These are phyloP conservation scores for Scytalopus superciliaris DNA, from an alignment of 2,113 vertebrate species.

Conservation along the genomic window DNA sequence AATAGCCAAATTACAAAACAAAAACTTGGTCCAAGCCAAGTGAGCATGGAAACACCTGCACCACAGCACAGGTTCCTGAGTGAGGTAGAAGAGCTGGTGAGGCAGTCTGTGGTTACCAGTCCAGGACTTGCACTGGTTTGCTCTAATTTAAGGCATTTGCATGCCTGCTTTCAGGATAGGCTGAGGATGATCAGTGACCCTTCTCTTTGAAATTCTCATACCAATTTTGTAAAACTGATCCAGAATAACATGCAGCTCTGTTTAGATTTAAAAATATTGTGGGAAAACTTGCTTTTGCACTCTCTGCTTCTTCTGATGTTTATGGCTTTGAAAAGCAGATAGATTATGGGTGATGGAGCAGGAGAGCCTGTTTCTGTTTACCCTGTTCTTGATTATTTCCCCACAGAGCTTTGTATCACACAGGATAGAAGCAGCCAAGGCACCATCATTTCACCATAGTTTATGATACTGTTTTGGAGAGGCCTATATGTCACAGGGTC, in stretches of 20 bases:
- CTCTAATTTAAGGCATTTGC: background rate
- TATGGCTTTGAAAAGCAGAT: background rate
- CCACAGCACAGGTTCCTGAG: background rate
- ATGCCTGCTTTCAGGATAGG: background rate
- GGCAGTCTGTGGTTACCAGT: background rate
- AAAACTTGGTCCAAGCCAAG: background rate
- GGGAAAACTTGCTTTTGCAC: background rate
- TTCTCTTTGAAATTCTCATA: background rate
- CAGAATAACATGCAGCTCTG: background rate
- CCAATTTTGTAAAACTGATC: background rate
- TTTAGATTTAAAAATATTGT: background rate
- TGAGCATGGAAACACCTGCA: background rate
- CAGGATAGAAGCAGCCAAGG: background rate
- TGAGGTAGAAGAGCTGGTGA: background rate
- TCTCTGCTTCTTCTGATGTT: background rate
- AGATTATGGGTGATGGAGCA: background rate
- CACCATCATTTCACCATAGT: background rate
- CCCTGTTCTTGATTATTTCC: background rate
- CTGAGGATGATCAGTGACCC: background rate
- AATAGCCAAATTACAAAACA: background rate
- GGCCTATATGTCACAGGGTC: background rate
- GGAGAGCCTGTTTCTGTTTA: background rate
- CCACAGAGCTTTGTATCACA: background rate
- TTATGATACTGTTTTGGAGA: background rate
- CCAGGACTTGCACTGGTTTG: background rate